Conservation (phyloP, 2,888 invertebrate species). For the Cenopis cana region DNA sequence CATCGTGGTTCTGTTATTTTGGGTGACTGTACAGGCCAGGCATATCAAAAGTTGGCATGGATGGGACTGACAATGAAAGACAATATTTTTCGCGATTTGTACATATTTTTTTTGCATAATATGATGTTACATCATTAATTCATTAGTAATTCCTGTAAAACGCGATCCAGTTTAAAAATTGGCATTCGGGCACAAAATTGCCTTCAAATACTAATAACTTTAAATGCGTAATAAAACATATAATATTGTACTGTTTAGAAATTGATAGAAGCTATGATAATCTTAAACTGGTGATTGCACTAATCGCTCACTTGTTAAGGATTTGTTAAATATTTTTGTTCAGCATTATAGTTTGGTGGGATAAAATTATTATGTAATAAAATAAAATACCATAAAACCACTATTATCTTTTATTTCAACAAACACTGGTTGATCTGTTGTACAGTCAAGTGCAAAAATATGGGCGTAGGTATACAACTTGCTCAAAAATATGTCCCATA, state of each 20-base stretch:
- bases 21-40: constrained; percentile 54
- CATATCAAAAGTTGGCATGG: constrained; percentile 58
- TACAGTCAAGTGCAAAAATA: neutral
- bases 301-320: constrained; percentile 61
- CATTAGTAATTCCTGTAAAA: constrained; percentile 7
- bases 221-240: constrained; percentile 31
- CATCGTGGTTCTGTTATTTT: constrained; percentile 7
- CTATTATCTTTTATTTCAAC: constrained; percentile 47
- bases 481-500: too few species aligned
- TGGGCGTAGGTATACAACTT: too few species aligned
- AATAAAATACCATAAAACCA: constrained; percentile 63
- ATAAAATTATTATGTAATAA: constrained; percentile 74
- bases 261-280: constrained; percentile 25
- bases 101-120: constrained; percentile 42
- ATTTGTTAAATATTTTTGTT: constrained; percentile 67
- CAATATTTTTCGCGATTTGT: constrained; percentile 60
- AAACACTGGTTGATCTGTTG: neutral
- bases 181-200: constrained; percentile 39
- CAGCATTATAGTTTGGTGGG: constrained; percentile 60
- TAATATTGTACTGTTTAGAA: constrained; percentile 38
- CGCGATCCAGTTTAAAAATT: constrained; percentile 3
- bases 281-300: constrained; percentile 12
- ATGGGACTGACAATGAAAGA: constrained; percentile 64
- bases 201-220: constrained; percentile 40
- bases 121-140: constrained; percentile 18